Base-by-base conservation (phyloP, 1,140 invertebrate species). In the Oncopeltus fasciatus region DNA sequence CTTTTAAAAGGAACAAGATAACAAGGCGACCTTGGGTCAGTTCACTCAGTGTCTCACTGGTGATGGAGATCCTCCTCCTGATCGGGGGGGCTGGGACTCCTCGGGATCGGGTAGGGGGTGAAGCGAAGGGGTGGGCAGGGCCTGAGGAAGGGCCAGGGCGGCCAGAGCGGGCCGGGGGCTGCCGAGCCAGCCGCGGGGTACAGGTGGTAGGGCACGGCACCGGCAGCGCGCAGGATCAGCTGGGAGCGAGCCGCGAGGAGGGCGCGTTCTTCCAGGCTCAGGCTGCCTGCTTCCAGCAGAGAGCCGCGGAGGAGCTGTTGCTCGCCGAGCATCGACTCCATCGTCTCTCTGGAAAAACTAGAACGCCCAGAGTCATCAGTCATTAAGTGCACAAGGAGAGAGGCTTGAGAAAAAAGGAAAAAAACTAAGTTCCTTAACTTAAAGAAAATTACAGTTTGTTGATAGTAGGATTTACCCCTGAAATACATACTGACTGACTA, bases 251-350 rank as follows among this genome's bases (percentile, higher is more conserved):
- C 78, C 64, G 81, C 79, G 57, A 82, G 71, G 61, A 82, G 80
- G 5, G 79, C 78, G 2, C 81, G 73, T 2, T 81, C 80, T 69
- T 82, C 82, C 68, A 81, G 79, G 67, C 80, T 76, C 69, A 80
- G 74, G 64, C 78, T 81, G 66, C 80, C 74, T 63, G 73, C 69
- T 72, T 80, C 76, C 67, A 79, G 64, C 67, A 83, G 70, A 0
- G 81, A 80, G 8, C 79, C 78, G 3, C 77, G 71, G 1, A 82
- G 74, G 63, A 83, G 78, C 64, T 83, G 81, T 65, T 83, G 81
- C 65, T 83, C 82, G 70, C 81, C 75, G 63, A 84, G 74, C 68
- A 84, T 74, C 5, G 78, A 76, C 67, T 83, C 82, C 78, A 83
- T 83, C 29, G 82, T 82, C 73, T 83, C 82, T 64, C 82, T 81